Conservation (phyloP, 2,797 vertebrate species). For the Bradypodion pumilum region DNA sequence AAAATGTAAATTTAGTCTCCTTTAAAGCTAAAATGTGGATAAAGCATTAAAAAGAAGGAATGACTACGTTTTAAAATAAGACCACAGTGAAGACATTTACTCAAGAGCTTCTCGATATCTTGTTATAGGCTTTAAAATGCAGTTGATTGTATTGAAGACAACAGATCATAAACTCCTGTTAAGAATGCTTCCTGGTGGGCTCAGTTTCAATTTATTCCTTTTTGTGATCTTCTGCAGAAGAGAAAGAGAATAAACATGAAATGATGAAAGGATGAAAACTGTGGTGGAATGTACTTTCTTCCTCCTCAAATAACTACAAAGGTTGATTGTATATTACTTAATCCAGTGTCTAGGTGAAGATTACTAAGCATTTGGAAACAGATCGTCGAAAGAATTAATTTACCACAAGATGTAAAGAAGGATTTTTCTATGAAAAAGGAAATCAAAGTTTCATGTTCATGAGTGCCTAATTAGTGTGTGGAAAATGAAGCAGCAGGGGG, state of each 20-base stretch:
- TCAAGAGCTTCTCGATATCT: neutral
- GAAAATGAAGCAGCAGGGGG: neutral
- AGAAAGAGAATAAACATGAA: neutral
- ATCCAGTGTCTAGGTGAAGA: neutral
- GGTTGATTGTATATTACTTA: neutral
- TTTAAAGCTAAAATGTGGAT: neutral
- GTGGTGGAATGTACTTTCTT: neutral
- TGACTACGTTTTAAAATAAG: neutral
- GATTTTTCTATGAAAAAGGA: conserved; percentile 15
- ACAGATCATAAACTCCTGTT: conserved; percentile 14
- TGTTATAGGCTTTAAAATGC: neutral
- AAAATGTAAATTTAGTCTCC: neutral
- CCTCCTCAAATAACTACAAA: neutral
- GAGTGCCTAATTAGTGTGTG: neutral
- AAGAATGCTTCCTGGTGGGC: conserved; percentile 1
- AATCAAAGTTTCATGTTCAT: neutral
- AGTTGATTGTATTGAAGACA: neutral
- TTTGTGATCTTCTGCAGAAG: neutral
- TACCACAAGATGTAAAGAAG: neutral
- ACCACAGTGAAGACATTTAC: neutral
- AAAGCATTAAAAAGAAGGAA: neutral
- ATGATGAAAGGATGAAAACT: conserved; percentile 20
- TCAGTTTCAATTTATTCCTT: conserved; percentile 5
- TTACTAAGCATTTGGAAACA: neutral
- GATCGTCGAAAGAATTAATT: conserved; percentile 26